Conservation (phyloP, 2,797 vertebrate genomes). For the Hafferia zeledoni region DNA sequence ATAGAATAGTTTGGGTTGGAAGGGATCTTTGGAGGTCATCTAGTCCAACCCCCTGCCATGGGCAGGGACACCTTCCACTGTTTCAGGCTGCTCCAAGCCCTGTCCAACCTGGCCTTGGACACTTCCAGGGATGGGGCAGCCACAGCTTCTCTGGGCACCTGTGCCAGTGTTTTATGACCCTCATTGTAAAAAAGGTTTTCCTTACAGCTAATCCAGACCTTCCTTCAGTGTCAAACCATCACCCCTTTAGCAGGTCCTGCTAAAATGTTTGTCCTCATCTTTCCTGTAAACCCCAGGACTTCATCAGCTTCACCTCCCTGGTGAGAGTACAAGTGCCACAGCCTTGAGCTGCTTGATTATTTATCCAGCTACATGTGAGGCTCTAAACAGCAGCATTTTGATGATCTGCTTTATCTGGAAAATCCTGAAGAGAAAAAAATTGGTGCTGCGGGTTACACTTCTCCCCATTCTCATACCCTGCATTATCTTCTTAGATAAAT, state of each 20-base stretch:
- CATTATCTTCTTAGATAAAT: background rate
- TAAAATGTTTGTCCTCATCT: background rate
- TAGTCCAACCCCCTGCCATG: background rate
- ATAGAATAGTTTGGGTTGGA: background rate
- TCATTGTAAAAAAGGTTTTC: background rate
- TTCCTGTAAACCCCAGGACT: background rate
- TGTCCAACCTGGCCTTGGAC: background rate
- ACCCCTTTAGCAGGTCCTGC: background rate
- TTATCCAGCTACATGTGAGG: background rate
- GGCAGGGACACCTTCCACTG: background rate
- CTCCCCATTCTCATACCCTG: background rate
- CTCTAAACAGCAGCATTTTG: background rate
- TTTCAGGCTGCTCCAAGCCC: no score
- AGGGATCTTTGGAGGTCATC: background rate
- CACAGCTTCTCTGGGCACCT: background rate
- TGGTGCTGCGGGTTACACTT: background rate
- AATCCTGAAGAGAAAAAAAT: background rate
- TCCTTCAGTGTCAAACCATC: background rate
- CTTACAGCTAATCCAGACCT: background rate
- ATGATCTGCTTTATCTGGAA: background rate
- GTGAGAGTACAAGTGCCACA: background rate
- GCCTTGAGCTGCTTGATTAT: background rate
- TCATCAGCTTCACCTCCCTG: background rate
- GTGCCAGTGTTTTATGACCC: background rate
- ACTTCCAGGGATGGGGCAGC: background rate